Conservation (phyloP, 2,888 invertebrate genomes). For the Oxystoma pomonae region DNA sequence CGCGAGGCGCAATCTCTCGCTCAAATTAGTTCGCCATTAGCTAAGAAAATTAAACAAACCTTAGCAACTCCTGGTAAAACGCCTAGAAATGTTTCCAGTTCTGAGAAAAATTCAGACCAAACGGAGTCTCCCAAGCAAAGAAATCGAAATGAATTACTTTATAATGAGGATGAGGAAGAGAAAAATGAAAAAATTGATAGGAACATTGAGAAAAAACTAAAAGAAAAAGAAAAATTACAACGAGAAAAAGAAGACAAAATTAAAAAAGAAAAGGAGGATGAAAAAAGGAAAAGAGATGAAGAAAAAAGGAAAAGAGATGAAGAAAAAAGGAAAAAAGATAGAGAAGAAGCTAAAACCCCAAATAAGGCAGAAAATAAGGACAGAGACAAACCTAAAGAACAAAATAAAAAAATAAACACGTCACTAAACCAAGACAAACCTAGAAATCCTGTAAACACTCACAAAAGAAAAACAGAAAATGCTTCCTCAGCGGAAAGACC, state of each 20-base stretch:
- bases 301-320: slow-evolving; percentile 24
- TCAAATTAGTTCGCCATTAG: slow-evolving; percentile 27
- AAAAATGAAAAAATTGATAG: slow-evolving; percentile 35
- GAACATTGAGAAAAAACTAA: slow-evolving; percentile 29
- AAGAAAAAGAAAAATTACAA: slow-evolving; percentile 20
- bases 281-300: slow-evolving; percentile 30
- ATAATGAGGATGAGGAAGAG: slow-evolving; percentile 34
- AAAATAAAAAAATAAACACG: not conserved
- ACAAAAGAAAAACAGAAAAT: slow-evolving; percentile 15
- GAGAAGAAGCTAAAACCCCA: slow-evolving; percentile 17
- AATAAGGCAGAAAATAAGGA: slow-evolving; percentile 3
- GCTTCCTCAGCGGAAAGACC: slow-evolving; percentile 23
- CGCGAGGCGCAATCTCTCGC: slow-evolving; percentile 40
- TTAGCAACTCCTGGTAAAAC: slow-evolving; percentile 10
- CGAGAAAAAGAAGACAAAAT: slow-evolving; percentile 24
- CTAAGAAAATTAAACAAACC: slow-evolving; percentile 29
- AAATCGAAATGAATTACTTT: slow-evolving; percentile 34
- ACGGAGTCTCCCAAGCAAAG: slow-evolving; percentile 18
- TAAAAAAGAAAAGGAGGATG: slow-evolving; percentile 24
- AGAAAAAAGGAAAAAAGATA: slow-evolving; percentile 31
- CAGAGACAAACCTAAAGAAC: slow-evolving; percentile 1
- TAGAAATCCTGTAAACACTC: too few species aligned
- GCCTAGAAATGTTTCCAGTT: not conserved
- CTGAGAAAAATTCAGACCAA: not conserved
- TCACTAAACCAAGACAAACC: not conserved